A percentile compares a stretch with the other conserved stretches of the same genome.
These are phyloP conservation scores for Rhinichthys osculus DNA, from an alignment of 2,797 vertebrate species.

Conservation along the genomic window DNA sequence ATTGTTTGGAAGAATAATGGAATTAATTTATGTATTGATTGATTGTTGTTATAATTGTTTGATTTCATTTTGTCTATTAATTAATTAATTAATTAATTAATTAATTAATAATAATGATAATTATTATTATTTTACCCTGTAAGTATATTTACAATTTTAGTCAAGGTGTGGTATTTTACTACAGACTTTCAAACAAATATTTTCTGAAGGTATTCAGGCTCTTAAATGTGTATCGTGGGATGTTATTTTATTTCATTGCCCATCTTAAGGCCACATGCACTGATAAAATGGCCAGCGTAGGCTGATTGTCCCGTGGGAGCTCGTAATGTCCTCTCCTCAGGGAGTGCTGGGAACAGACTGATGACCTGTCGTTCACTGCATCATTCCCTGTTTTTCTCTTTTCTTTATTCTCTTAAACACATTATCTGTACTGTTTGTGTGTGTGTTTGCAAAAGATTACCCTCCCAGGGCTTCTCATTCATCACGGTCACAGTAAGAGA, in stretches of 20 bases:
- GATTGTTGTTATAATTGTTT: not conserved
- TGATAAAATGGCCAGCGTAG: conserved; percentile 18
- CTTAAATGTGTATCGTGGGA: not conserved
- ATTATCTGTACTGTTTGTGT: conserved; percentile 42
- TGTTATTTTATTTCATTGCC: conserved; percentile 4
- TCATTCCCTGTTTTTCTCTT: conserved; percentile 20
- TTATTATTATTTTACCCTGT: not conserved
- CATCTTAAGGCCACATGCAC: conserved; percentile 11
- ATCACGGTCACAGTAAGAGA: conserved; percentile 46
- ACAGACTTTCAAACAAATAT: not conserved
- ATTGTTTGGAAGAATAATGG: not conserved
- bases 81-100: no score
- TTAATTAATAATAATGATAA: not conserved
- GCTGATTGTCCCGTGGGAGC: conserved; percentile 33
- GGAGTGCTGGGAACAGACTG: conserved; percentile 39
- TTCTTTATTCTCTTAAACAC: conserved; percentile 62
- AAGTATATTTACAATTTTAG: not conserved
- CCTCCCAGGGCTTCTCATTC: conserved; percentile 29
- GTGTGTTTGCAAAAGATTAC: conserved; percentile 62
- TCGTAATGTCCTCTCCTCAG: conserved; percentile 30
- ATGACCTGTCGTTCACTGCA: conserved; percentile 35
- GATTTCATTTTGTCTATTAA: not conserved
- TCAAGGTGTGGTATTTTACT: not conserved
- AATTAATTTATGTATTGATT: not conserved
- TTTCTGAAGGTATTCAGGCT: not conserved